These are phyloP conservation scores for Dendrolimus punctatus DNA, from an alignment of 1,140 invertebrate species.

Conservation along the genomic window DNA sequence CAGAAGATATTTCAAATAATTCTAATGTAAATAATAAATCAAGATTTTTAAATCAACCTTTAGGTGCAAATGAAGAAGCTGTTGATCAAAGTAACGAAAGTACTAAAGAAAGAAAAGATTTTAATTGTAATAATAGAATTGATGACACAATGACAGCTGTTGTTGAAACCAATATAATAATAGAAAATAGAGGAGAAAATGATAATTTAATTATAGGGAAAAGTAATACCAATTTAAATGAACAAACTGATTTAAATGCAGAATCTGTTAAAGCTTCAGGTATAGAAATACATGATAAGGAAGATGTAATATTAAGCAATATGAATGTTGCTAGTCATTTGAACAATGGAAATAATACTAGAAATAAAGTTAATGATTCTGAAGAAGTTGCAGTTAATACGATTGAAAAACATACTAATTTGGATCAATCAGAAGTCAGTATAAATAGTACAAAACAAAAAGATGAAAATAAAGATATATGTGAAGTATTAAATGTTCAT, in stretches of 20 bases:
- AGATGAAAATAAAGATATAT: slow-evolving; percentile 6
- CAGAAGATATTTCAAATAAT: no score
- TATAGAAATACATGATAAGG: background rate
- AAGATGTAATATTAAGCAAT: background rate
- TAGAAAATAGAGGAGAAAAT: slow-evolving; percentile 5
- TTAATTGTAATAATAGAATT: no score
- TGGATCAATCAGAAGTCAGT: no score
- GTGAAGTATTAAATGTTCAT: background rate
- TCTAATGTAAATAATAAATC: no score
- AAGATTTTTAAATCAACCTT: no score
- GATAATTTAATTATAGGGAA: background rate
- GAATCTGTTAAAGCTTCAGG: slow-evolving; percentile 6
- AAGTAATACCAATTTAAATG: background rate
- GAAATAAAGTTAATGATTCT: no score
- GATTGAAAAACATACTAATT: no score
- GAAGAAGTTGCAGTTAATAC: no score
- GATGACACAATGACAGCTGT: no score
- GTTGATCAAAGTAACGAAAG: slow-evolving; percentile 1
- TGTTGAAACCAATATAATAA: background rate
- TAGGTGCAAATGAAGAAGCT: slow-evolving; percentile 8
- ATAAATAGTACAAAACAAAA: slow-evolving; percentile 5
- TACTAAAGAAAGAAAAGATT: background rate
- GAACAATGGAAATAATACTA: no score
- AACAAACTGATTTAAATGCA: slow-evolving; percentile 2
- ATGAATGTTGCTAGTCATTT: no score